Base-by-base conservation (phyloP, 30 jellyfish, hydroid and myxozoan species). In the Mastigias papua region DNA sequence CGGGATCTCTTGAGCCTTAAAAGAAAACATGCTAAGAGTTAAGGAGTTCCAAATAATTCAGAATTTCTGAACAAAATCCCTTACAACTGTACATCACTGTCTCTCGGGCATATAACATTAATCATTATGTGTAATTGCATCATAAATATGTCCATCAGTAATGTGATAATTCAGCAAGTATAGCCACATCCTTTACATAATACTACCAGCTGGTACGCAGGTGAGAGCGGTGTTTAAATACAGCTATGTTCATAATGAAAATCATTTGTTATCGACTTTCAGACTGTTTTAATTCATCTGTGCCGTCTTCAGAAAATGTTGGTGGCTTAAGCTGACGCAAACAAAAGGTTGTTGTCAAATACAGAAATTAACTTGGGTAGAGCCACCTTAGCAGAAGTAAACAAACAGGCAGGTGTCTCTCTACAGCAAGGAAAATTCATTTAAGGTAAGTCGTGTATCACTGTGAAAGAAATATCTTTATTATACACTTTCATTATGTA, bases 181-280 rank as follows among this genome's bases (percentile, higher is more conserved):
- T 27, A 5, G 74, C 74, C 74, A 63, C 74, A 63, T 63, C 74
- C 74, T 63, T 63, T n/a, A 1, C 26, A 1, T 63, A 63, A 17
- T 63, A 9, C 74, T 19, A 63, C 74, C 74, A 63, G 74, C 74
- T 63, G 74, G n/a, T 63, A 25, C 23, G 46, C 74, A 63, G 74
- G 74, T 63, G 37, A 22, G 74, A 63, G 42, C 35, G 23, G 4
- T 15, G 35, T 63, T 63, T 23, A 63, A 63, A 22, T 20, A n/a
- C 33, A 63, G 46, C 5, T 2, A 25, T 63, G 50, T n/a, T 58
- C 25, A 20, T 13, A 1, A n/a, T 8, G 15, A 63, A 63, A 42
- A 23, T 20, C 74, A 63, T 63, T 63, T 25, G 37, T 25, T 5
- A 54, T 19, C 67, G 25, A 7, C 27, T 37, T 63, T 63, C 74